A percentile compares a stretch with the other conserved stretches of the same genome.
Evolutionary conservation across 2,797 vertebrate genomes (phyloP).

Genomic region (Fratercula arctica): DNA sequence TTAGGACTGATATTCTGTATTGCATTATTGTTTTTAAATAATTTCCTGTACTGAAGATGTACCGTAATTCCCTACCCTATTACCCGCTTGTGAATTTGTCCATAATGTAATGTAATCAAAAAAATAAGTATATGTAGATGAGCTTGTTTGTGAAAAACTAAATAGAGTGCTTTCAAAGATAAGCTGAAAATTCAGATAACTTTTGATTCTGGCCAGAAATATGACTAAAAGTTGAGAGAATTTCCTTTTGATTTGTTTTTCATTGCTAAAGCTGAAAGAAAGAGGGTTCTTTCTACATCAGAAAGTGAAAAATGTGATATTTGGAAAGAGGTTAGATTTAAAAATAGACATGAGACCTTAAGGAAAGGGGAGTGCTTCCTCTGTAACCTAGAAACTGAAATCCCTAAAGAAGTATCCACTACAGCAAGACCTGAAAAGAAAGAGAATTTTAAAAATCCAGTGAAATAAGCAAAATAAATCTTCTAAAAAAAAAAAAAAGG

Average conservation of each 20-base stretch:
- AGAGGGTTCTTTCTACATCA: background rate
- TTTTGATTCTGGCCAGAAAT: background rate
- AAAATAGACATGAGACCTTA: constrained; percentile 62
- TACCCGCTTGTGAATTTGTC: background rate
- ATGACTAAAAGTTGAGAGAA: background rate
- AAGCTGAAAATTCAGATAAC: background rate
- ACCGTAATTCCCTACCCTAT: background rate
- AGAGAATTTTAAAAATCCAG: background rate
- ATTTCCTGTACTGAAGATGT: background rate
- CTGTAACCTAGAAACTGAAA: constrained; percentile 70
- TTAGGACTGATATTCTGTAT: background rate
- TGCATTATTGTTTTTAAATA: background rate
- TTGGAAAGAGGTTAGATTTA: constrained; percentile 54
- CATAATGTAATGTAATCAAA: background rate
- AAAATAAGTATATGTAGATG: background rate
- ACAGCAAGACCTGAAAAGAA: background rate
- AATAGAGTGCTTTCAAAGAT: background rate
- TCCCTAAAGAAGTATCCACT: constrained; percentile 28
- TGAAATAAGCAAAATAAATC: background rate
- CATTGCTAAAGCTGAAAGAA: background rate
- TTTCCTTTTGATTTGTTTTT: constrained; percentile 17
- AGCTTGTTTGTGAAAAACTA: background rate
- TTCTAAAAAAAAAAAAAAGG: background rate
- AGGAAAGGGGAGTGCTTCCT: constrained; percentile 29
- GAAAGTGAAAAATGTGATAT: constrained; percentile 37